A percentile compares a stretch with the other conserved stretches of the same genome.
phyloP scores from a whole-genome alignment of 1,140 invertebrate species.

The Dendroctonus ponderosae region DNA sequence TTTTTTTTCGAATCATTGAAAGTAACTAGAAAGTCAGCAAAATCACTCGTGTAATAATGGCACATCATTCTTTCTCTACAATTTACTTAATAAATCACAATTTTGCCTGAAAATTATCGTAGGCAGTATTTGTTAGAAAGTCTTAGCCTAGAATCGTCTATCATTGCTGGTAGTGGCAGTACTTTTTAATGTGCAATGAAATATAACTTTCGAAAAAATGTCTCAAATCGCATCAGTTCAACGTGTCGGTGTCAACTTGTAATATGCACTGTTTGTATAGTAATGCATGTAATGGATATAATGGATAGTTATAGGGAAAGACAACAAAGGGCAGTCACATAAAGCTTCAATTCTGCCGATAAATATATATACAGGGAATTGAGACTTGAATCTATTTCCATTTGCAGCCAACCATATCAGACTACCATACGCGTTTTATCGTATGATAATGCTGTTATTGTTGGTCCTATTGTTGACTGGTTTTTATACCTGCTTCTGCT shows the following conservation, averaged over 20 bases:
- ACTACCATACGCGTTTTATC: too few species aligned
- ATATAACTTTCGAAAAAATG: constrained; percentile 9
- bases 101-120: constrained; percentile 20
- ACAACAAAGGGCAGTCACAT: not conserved
- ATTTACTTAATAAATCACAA: constrained; percentile 31
- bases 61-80: constrained; percentile 20
- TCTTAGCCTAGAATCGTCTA: constrained; percentile 11
- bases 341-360: not conserved
- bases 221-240: constrained; percentile 3
- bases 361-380: too few species aligned
- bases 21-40: constrained; percentile 24
- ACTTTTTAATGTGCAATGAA: constrained; percentile 3
- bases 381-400: too few species aligned
- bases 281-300: not conserved
- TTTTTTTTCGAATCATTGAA: constrained; percentile 14
- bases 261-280: constrained; percentile 18
- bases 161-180: constrained; percentile 6
- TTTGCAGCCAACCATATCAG: too few species aligned
- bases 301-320: constrained; percentile 1
- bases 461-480: too few species aligned
- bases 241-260: constrained; percentile 7
- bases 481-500: too few species aligned
- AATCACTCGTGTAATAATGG: constrained; percentile 37
- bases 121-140: constrained; percentile 22
- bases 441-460: too few species aligned